Base-by-base conservation (phyloP, 2,888 invertebrate genomes). In the Ochropacha duplaris region DNA sequence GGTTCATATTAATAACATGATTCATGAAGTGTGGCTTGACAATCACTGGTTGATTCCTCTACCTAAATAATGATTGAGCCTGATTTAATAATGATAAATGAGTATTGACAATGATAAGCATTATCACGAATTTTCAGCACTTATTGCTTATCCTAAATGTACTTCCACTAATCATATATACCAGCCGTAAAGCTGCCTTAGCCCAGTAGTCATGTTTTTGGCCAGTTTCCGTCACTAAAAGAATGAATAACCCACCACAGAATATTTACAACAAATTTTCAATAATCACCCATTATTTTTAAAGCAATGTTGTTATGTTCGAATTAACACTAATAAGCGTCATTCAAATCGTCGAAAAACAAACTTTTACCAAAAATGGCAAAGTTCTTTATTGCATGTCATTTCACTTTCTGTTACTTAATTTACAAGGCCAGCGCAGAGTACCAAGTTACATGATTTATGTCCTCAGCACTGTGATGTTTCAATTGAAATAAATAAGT, bases 51-150 rank as follows among this genome's bases (percentile, higher is more conserved):
- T 52, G 69, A 71, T 69, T 69, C 63, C 58, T 72, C 64, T 62
- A 74, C 70, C 74, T 76, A 81, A 66, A 75, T 80, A 76, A 80
- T 67, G 72, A 78, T 83, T 84, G 84, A 84, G 84, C 83, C 72
- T 76, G 78, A 70, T 72, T 72, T 76, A 82, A 60, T 61, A 64
- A 85, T 81, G 79, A 83, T 79, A 82, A 77, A 88, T 90, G 92
- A 92, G 92, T 91, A 91, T 91, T 91, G 85, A 87, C 81, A 87
- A 83, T 84, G 81, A 78, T 81, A 82, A 83, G 83, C 81, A 84
- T 86, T 79, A 84, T 84, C 84, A 76, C 80, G 72, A 68, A 70
- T 76, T 74, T 73, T 77, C 80, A 86, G 84, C 87, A 88, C 84
- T 89, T 90, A 86, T 76, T 72, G 74, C 89, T 87, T 88, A 88